These are phyloP conservation scores for Salvator merianae DNA, from an alignment of 2,113 vertebrate species.

Conservation along the genomic window DNA sequence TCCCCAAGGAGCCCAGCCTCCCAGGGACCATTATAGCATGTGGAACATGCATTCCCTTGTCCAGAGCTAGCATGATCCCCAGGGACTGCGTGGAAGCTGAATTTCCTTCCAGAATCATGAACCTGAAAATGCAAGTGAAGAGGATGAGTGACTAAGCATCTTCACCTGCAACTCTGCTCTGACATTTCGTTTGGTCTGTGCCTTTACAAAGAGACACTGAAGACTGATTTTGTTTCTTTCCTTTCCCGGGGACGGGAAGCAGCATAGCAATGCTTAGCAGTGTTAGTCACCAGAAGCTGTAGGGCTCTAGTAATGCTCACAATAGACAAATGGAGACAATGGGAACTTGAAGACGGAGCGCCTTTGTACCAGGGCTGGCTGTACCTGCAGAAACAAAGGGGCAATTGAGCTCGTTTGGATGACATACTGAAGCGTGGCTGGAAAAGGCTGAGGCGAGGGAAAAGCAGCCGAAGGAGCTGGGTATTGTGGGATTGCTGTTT, in stretches of 20 bases:
- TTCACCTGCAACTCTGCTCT: neutral
- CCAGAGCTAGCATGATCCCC: too few species aligned
- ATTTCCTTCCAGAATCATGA: neutral
- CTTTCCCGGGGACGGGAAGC: conserved; percentile 20
- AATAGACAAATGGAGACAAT: conserved; percentile 67
- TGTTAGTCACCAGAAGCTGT: conserved; percentile 52
- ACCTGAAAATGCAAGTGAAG: fast-evolving
- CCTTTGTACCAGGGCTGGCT: conserved; percentile 63
- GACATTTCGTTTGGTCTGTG: neutral
- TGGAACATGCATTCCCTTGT: too few species aligned
- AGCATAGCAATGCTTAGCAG: conserved; percentile 46
- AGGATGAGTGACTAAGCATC: too few species aligned
- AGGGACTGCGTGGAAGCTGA: too few species aligned
- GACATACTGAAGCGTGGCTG: fast-evolving
- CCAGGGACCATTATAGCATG: too few species aligned
- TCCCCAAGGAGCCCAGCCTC: too few species aligned
- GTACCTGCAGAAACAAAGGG: conserved; percentile 61
- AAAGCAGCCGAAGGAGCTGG: conserved; percentile 49
- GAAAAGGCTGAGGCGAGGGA: conserved; percentile 11
- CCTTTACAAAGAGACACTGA: conserved; percentile 37
- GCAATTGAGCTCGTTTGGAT: conserved; percentile 40
- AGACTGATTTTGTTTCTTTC: conserved; percentile 28
- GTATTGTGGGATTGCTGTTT: conserved; percentile 34
- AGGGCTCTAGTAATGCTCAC: neutral
- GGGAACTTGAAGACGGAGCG: conserved; percentile 43